A percentile compares a stretch with the other conserved stretches of the same genome.
Conservation (phyloP, 53 echinoderm and acorn worm species). For the Pentamera pediparva region DNA sequence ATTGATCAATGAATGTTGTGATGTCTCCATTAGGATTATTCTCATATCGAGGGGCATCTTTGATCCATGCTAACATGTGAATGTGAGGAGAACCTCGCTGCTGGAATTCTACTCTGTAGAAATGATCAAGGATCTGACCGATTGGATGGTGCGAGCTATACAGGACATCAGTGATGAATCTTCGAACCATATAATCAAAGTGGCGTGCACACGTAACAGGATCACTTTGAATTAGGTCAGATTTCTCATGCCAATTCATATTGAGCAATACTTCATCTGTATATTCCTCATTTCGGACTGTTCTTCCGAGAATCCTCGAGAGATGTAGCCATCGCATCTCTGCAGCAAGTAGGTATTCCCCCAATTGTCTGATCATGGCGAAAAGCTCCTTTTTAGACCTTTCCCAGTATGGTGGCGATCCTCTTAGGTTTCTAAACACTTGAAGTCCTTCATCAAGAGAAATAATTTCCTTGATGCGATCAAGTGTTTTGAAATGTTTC, state of each 20-base stretch:
- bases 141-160: conserved; percentile 13
- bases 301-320: conserved; percentile 10
- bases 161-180: conserved; percentile 13
- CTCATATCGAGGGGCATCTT: too few relatives aligned
- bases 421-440: conserved; percentile 34
- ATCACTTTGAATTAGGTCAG: conserved; percentile 22
- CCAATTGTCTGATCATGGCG: conserved; percentile 46
- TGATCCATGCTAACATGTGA: conserved; percentile 32
- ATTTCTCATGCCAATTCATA: conserved; percentile 35
- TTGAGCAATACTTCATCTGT: conserved; percentile 11
- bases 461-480: conserved; percentile 8
- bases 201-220: conserved; percentile 40
- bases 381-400: conserved; percentile 36
- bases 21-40: not conserved
- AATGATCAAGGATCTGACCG: conserved; percentile 31
- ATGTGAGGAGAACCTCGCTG: conserved; percentile 36
- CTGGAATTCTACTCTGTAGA: conserved; percentile 38
- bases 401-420: conserved; percentile 55
- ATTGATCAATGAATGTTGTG: conserved; percentile 30
- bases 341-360: conserved; percentile 27
- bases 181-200: conserved; percentile 35
- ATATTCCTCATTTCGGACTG: conserved; percentile 7
- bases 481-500: not conserved
- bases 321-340: conserved; percentile 34
- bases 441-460: conserved; percentile 38